Base-by-base conservation (phyloP, 2,888 invertebrate species). In the Pemphredon lugubris region DNA sequence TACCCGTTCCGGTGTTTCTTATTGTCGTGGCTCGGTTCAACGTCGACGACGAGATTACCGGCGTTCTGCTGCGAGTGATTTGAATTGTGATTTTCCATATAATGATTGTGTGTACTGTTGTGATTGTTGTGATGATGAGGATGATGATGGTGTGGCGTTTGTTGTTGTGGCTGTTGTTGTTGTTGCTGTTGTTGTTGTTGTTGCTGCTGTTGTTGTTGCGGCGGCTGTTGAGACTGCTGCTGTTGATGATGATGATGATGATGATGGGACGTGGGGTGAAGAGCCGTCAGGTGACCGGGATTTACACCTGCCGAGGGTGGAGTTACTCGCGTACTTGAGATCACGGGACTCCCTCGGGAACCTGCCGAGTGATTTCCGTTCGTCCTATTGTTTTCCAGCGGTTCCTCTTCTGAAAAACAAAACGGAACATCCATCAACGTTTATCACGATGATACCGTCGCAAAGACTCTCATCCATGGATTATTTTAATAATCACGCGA, bases 261-360 rank as follows among this genome's bases (percentile, higher is more conserved):
- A 67, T 83, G 82, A 9, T 76, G 79, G 9, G 85, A 66, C 26
- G 82, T 61, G 23, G 77, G 67, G 70, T 87, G 87, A 70, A 86
- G 82, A 57, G 83, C 73, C 48, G 82, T 83, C 65, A 85, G 76
- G 63, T 87, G 87, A 60, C 75, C 77, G 45, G 83, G 75, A 64
- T 82, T 86, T 85, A 89, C 90, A 84, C 91, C 91, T 88, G 91
- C 83, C 60, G 88, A 79, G 53, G 86, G 83, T 72, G 87, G 86
- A 73, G 88, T 79, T 75, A 80, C 84, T 59, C 88, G 79, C 32
- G 83, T 73, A 75, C 77, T 85, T 63, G 86, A 77, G 78, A 86
- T 86, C 74, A 86, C 85, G 44, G 86, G 89, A 84, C 86, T 88
- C 34, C 82, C 82, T 16, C 86, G 81, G 2, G 83, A 77, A 26